Evolutionary conservation across 2,797 vertebrate genomes (phyloP).

Genomic region (Champsocephalus esox): DNA sequence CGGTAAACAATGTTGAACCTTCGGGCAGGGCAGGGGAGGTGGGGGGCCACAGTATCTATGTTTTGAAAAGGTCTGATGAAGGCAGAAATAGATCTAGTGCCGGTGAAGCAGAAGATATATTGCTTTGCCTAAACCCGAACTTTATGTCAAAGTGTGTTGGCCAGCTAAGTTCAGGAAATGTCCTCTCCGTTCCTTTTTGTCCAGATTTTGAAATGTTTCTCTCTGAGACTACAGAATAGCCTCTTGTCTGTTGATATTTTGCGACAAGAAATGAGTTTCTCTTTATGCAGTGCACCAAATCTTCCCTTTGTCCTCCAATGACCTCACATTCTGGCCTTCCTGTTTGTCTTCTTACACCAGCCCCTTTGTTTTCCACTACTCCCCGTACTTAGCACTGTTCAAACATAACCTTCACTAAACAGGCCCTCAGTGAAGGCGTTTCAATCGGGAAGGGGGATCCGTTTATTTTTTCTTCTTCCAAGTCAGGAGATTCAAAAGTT

Average conservation of each 20-base stretch:
- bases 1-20: slow-evolving; percentile 61
- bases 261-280: background rate
- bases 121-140: background rate
- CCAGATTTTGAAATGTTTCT: background rate
- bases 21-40: slow-evolving; percentile 35
- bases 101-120: slow-evolving; percentile 24
- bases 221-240: background rate
- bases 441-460: slow-evolving; percentile 20
- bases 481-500: slow-evolving; percentile 30
- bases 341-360: slow-evolving; percentile 19
- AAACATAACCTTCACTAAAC: background rate
- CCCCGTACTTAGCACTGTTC: slow-evolving; percentile 39
- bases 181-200: background rate
- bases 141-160: slow-evolving; percentile 45
- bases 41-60: slow-evolving; percentile 37
- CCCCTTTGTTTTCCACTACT: slow-evolving; percentile 24
- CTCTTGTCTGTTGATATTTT: background rate
- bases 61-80: slow-evolving; percentile 55
- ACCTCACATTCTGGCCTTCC: slow-evolving; percentile 5
- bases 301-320: background rate
- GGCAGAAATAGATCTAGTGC: slow-evolving; percentile 32
- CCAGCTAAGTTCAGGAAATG: slow-evolving; percentile 9
- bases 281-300: background rate
- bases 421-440: slow-evolving; percentile 31
- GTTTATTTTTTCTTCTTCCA: slow-evolving; percentile 7